These are phyloP conservation scores for Heliconius eleuchia DNA, from an alignment of 1,140 invertebrate genomes.

Conservation along the genomic window DNA sequence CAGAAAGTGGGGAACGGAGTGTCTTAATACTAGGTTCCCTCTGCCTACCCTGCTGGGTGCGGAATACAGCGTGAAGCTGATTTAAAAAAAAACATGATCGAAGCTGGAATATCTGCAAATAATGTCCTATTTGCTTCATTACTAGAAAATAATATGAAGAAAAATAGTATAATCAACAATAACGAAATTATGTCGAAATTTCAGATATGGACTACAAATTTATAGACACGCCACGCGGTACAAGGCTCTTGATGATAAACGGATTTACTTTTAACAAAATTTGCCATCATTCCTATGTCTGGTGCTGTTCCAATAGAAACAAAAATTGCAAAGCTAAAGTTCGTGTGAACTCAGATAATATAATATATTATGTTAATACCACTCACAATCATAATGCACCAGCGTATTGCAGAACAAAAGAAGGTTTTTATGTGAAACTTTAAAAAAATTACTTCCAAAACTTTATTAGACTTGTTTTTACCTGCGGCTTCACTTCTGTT, in stretches of 20 bases:
- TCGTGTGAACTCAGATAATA: neutral
- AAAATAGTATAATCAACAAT: neutral
- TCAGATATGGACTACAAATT: neutral
- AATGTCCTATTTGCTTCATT: no score
- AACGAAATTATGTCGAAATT: neutral
- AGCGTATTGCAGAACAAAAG: neutral
- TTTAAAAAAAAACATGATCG: no score
- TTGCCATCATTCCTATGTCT: neutral
- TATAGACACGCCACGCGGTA: neutral
- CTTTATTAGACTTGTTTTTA: no score
- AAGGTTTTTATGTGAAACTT: constrained; percentile 3
- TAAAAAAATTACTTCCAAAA: neutral
- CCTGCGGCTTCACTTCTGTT: no score
- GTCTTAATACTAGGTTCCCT: no score
- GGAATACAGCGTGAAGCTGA: no score
- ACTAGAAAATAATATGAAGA: neutral
- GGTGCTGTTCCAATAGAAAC: constrained; percentile 1
- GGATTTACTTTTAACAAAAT: neutral
- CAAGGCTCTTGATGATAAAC: neutral
- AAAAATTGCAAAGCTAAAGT: constrained; percentile 13
- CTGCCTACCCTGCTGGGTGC: no score
- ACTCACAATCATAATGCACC: constrained; percentile 1
- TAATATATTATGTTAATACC: neutral
- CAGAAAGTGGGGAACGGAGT: no score
- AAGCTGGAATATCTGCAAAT: no score